Percentiles rank a stretch among this genome's conserved stretches.
Evolutionary conservation across 2,113 vertebrate genomes (phyloP).

Genomic region (Mus musculus): DNA sequence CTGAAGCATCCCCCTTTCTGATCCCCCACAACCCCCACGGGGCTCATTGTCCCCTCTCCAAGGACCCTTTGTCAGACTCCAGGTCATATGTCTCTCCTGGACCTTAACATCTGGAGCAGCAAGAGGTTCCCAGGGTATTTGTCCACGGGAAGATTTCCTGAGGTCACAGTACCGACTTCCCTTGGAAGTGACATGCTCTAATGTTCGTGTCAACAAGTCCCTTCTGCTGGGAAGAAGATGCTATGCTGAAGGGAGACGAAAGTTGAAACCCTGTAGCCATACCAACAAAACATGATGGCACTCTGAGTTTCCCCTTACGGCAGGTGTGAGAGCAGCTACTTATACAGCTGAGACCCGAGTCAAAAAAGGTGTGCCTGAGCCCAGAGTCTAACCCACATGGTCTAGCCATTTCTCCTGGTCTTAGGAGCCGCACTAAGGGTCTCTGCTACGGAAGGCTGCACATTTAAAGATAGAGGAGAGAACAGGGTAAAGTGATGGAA

Average conservation of each 20-base stretch:
- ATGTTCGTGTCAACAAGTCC: too few relatives aligned
- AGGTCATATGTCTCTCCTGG: not conserved
- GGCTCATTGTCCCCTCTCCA: not conserved
- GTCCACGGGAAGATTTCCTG: not conserved
- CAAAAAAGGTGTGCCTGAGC: not conserved
- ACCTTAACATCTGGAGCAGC: not conserved
- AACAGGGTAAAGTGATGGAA: fast-evolving
- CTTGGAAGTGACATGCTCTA: not conserved
- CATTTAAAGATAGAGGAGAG: not conserved
- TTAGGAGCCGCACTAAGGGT: fast-evolving
- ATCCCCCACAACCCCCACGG: not conserved
- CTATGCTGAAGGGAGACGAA: not conserved
- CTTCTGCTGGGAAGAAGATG: not conserved
- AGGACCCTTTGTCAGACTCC: not conserved
- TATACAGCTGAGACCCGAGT: not conserved
- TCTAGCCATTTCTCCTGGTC: not conserved
- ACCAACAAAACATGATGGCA: fast-evolving
- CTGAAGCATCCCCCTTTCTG: not conserved
- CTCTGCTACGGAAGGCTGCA: not conserved
- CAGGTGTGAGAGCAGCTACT: fast-evolving
- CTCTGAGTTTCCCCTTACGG: not conserved
- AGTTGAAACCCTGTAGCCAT: not conserved
- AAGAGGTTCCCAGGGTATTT: not conserved
- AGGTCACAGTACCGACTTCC: not conserved
- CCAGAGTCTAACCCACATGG: fast-evolving